phyloP scores from a whole-genome alignment of 2,113 vertebrate species.

The Microcebus ravelobensis region DNA sequence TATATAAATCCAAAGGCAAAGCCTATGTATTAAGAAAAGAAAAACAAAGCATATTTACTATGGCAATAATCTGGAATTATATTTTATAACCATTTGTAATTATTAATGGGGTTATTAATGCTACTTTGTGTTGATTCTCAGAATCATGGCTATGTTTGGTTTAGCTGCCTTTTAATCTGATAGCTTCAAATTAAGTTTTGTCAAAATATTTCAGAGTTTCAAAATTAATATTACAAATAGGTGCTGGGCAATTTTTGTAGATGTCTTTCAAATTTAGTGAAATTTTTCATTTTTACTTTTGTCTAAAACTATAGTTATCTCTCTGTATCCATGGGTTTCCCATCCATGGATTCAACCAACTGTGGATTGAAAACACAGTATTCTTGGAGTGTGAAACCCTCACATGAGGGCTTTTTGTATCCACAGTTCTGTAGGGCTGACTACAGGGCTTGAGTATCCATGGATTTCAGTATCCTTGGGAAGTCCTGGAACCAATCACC shows the following conservation, averaged over 20 bases:
- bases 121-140: slow-evolving; percentile 2
- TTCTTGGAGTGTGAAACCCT: too few relatives aligned
- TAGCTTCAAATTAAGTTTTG: slow-evolving; percentile 24
- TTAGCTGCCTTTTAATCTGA: background rate
- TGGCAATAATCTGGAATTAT: slow-evolving; percentile 1
- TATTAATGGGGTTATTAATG: slow-evolving; percentile 25
- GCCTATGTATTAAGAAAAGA: background rate
- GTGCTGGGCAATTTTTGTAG: background rate
- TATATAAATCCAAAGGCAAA: background rate
- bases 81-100: slow-evolving; percentile 33
- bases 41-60: background rate
- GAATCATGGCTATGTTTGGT: slow-evolving; percentile 20
- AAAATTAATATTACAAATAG: slow-evolving; percentile 18
- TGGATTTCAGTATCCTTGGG: background rate
- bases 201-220: slow-evolving; percentile 29
- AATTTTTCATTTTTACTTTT: slow-evolving; percentile 45
- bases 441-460: background rate
- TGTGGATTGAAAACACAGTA: too few relatives aligned
- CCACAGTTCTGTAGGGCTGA: background rate
- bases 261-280: slow-evolving; percentile 33
- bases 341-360: too few relatives aligned
- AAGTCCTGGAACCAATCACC: background rate
- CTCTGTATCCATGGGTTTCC: background rate
- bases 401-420: background rate
- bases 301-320: background rate